Percentiles rank a stretch among this genome's conserved stretches.
These are phyloP conservation scores for Zaprionus lineosus DNA, from an alignment of 2,888 invertebrate genomes.

Conservation along the genomic window DNA sequence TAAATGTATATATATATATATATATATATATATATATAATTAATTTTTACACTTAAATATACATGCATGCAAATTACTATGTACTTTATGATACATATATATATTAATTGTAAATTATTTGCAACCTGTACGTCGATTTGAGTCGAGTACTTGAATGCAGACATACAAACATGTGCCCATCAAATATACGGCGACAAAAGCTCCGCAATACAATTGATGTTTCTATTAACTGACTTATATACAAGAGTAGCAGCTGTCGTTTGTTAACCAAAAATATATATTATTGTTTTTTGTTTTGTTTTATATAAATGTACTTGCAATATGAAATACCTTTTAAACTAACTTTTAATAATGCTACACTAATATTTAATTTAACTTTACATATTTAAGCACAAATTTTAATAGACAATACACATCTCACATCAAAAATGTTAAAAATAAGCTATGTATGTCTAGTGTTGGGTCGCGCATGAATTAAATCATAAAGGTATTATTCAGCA, in stretches of 20 bases:
- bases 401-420: conserved; percentile 72
- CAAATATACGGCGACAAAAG: no score
- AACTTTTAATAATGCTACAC: conserved; percentile 64
- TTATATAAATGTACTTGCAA: conserved; percentile 3
- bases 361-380: conserved; percentile 67
- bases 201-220: conserved; percentile 26
- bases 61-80: neutral
- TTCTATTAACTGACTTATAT: conserved; percentile 40
- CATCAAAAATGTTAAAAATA: conserved; percentile 71
- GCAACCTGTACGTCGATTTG: no score
- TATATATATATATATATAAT: no score
- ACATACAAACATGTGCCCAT: neutral
- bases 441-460: conserved; percentile 67
- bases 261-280: conserved; percentile 41
- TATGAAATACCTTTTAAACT: conserved; percentile 65
- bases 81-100: no score
- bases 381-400: conserved; percentile 72
- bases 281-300: conserved; percentile 32
- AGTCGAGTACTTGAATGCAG: no score
- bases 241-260: conserved; percentile 61
- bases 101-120: neutral
- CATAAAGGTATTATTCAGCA: no score
- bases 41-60: no score
- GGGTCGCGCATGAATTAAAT: conserved; percentile 37
- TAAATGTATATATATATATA: conserved; percentile 7